Evolutionary conservation across 2,113 vertebrate genomes (phyloP), one percentile per base, ranked within the genome.

Genomic region (crab-eating macaque (Macaca fascicularis)): DNA sequence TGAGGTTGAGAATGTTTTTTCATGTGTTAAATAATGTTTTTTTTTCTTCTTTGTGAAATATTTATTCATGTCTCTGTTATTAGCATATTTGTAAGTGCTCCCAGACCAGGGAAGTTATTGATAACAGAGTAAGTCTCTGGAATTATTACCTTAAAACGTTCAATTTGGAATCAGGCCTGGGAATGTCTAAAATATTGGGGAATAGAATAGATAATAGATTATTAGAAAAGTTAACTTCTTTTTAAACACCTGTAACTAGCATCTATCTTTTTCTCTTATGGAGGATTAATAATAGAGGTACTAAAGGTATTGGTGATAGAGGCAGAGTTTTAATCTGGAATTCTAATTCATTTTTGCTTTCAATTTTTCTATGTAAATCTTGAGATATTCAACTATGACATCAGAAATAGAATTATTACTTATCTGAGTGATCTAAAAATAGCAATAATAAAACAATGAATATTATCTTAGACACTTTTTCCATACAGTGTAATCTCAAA

Each of bases 131-230:
- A 75, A 25, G 12, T 95, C 43, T 92, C 57, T 80, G 57, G 23
- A 45, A 48, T 83, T 74, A 83, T 88, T 27, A 20, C 32, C 81
- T 86, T 96, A 50, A 80, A 95, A 30, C 5, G 84, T 84, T 94
- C 20, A 88, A 43, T 17, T 13, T 88, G 50, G 23, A 83, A 43
- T 79, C 19, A 84, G 57, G 30, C 81, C 8, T 19, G 57, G 2
- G 5, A 57, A 35, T 76, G 32, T 59, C 32, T 83, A 81, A 93
- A 84, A 89, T 52, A 64, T 40, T 52, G 25, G 70, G 11, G 13
- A 93, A 43, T 67, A 25, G 74, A 45, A 83, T 45, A 64, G 35
- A n/a, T 40, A 45, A 83, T 45, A 64, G 35, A n/a, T 40, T 67
- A 76, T 82, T 57, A 57, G 17, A 80, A 50, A 61, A 81, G 67